Base-by-base conservation (phyloP, 2,113 vertebrate species). In the Oophaga pumilio region DNA sequence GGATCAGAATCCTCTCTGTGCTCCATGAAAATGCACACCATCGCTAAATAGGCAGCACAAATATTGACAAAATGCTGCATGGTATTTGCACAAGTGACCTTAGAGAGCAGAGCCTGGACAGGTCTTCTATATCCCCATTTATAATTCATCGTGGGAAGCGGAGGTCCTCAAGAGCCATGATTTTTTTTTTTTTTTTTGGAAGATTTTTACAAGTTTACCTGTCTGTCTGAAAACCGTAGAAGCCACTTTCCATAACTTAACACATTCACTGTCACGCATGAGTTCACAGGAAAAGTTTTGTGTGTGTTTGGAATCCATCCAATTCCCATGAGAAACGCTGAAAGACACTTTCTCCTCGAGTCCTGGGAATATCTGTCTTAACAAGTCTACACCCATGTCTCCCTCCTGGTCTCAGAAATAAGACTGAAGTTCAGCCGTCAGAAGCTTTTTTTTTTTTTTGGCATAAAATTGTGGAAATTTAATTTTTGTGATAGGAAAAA, bases 41-140 rank as follows among this genome's bases (percentile, higher is more conserved):
- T 93, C 83, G 84, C 88, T 88, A 92, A 93, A 93, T 90, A 92
- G 91, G 90, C 91, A 92, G 90, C 89, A 87, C 91, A 93, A 92
- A 93, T 92, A 94, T 91, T 93, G 92, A 92, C 78, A 73, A 62
- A 71, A 53, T 0, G 0, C 86, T 43, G 78, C 88, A 13, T 83
- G 86, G 86, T 92, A 87, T 93, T 92, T 92, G 90, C 82, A 89
- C 84, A 92, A 86, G 14, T 74, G 78, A 50, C 86, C 62, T 81
- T 56, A 11, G 74, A 53, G 76, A 69, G 60, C 60, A 76, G 84
- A 91, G 90, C 64, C 10, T 64, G 77, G 85, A 68, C 87, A 8
- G 17, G 52, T 60, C 43, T 59, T 18, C 22, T 76, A n/a, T 69
- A 52, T 87, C 28, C 33, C 52, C 22, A 43, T 0, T 87, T 89